Evolutionary conservation across 2,888 invertebrate genomes (phyloP).

Genomic region (Ischnura elegans): DNA sequence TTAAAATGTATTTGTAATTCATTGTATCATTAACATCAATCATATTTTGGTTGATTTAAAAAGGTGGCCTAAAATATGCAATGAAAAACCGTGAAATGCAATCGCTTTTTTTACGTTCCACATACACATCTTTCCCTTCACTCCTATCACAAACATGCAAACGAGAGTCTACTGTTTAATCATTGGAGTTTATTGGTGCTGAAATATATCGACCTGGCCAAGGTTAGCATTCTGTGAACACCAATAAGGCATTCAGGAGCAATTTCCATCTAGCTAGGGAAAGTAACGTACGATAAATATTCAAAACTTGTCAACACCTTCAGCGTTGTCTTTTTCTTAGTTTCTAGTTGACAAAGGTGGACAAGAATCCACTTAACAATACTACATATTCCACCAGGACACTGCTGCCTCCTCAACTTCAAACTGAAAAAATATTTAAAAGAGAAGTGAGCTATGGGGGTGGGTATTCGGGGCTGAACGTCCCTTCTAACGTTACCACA

Average conservation of each 20-base stretch:
- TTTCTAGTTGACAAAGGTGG: not conserved
- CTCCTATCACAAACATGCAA: not conserved
- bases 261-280: not conserved
- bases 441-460: not conserved
- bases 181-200: not conserved
- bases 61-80: not conserved
- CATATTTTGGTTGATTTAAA: not conserved
- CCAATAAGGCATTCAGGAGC: not conserved
- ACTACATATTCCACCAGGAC: not conserved
- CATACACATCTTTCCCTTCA: not conserved
- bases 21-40: not conserved
- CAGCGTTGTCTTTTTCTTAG: not conserved
- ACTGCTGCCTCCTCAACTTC: not conserved
- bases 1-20: not conserved
- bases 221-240: not conserved
- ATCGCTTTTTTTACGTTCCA: not conserved
- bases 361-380: conserved; percentile 7
- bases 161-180: not conserved
- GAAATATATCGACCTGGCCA: not conserved
- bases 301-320: conserved; percentile 22
- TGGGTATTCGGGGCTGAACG: not conserved
- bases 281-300: conserved; percentile 23
- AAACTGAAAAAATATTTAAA: conserved; percentile 7
- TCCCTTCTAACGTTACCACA: not conserved
- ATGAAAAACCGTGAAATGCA: not conserved